A percentile compares a stretch with the other conserved stretches of the same genome.
Conservation (phyloP, 2,888 invertebrate species). For the Cantharis rufa region DNA sequence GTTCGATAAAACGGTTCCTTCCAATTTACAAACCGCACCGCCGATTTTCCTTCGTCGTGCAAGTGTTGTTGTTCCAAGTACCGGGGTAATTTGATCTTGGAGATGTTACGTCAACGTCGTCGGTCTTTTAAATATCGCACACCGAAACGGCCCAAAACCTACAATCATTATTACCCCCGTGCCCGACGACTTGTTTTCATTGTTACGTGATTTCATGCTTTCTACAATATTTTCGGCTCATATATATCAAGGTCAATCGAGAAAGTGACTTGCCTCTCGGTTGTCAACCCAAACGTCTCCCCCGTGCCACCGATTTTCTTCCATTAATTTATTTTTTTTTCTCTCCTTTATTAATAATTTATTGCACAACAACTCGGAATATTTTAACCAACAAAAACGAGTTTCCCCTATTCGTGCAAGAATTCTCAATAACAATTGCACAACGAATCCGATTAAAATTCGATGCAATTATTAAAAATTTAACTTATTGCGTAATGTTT, state of each 20-base stretch:
- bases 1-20: slow-evolving; percentile 17
- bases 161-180: not conserved
- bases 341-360: no score
- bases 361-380: not conserved
- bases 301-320: not conserved
- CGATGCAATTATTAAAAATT: not conserved
- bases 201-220: slow-evolving; percentile 27
- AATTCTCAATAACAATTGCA: not conserved
- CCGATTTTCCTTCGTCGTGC: not conserved
- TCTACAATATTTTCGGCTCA: slow-evolving; percentile 32
- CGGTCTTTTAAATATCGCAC: not conserved
- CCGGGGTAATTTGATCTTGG: not conserved
- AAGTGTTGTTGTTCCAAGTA: not conserved
- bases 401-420: not conserved
- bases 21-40: not conserved
- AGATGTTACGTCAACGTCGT: not conserved
- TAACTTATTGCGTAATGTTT: not conserved
- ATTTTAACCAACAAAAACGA: not conserved
- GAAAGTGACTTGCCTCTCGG: slow-evolving; percentile 40
- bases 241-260: slow-evolving; percentile 44
- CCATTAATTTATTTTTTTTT: not conserved
- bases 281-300: slow-evolving; percentile 6
- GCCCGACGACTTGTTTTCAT: not conserved
- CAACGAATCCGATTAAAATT: not conserved
- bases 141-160: not conserved